Conservation (phyloP, 2,797 vertebrate genomes). For the Poeciliopsis turneri region DNA sequence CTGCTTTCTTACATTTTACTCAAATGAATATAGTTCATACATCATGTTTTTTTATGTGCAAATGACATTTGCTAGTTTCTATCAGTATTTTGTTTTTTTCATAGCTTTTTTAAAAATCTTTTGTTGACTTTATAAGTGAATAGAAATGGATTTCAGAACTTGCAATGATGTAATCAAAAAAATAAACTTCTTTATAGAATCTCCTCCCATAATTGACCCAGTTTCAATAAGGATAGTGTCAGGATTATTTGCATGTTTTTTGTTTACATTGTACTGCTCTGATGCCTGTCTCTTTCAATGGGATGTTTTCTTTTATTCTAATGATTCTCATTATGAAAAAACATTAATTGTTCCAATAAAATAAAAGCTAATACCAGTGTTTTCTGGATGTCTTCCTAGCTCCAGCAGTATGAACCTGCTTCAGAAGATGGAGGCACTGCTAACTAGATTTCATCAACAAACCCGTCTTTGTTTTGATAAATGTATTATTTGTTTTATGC, state of each 20-base stretch:
- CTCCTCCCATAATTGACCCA: background rate
- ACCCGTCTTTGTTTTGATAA: background rate
- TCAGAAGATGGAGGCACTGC: slow-evolving; percentile 80
- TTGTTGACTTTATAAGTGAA: background rate
- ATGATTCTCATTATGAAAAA: background rate
- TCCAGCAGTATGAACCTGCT: slow-evolving; percentile 86
- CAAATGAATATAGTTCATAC: background rate
- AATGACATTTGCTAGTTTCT: background rate
- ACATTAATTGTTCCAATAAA: background rate
- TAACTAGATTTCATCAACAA: slow-evolving; percentile 37
- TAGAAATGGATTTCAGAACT: background rate
- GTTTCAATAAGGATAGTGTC: background rate
- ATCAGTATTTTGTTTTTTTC: background rate
- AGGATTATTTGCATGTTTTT: background rate
- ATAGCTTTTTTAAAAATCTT: background rate
- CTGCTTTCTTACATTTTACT: background rate
- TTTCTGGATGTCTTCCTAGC: slow-evolving; percentile 72
- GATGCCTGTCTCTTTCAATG: background rate
- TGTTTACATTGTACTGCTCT: background rate
- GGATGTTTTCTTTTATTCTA: background rate
- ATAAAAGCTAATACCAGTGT: background rate
- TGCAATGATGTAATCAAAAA: background rate
- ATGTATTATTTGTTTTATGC: slow-evolving; percentile 28
- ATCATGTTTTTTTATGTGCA: background rate
- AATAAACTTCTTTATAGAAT: background rate